Conservation (phyloP, 1,140 invertebrate genomes). For the Pemphigus obesinymphae region DNA sequence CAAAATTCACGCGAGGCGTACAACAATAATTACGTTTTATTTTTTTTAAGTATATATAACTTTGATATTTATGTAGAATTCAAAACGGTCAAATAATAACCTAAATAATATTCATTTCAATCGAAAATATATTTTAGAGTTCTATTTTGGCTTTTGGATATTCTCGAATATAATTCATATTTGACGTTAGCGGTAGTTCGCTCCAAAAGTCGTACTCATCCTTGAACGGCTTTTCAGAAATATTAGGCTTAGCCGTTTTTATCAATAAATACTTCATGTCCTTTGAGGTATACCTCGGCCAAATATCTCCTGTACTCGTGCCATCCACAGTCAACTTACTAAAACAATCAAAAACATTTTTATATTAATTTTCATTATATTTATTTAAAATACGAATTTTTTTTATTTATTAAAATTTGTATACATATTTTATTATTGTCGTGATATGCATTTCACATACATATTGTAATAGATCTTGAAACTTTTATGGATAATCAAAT, state of each 20-base stretch:
- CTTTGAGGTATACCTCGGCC: background rate
- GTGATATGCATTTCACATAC: too few species aligned
- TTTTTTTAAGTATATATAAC: too few species aligned
- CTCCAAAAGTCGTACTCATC: conserved; percentile 6
- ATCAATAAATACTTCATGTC: background rate
- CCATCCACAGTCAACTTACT: background rate
- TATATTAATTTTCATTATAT: too few species aligned
- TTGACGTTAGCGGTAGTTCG: background rate
- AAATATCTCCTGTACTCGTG: background rate
- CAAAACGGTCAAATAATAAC: background rate
- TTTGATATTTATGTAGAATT: too few species aligned
- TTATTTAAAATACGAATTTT: too few species aligned
- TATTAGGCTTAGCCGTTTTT: background rate
- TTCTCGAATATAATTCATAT: background rate
- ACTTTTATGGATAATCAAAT: too few species aligned
- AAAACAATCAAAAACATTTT: background rate
- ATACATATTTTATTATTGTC: too few species aligned
- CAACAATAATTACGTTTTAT: background rate
- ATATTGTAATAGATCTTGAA: too few species aligned
- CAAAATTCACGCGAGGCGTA: too few species aligned
- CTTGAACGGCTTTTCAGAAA: background rate
- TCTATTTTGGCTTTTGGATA: background rate
- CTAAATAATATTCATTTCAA: too few species aligned
- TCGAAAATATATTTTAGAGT: too few species aligned
- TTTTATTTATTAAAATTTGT: too few species aligned